Conservation (phyloP, 2,113 vertebrate genomes). For the Bubo scandiacus region DNA sequence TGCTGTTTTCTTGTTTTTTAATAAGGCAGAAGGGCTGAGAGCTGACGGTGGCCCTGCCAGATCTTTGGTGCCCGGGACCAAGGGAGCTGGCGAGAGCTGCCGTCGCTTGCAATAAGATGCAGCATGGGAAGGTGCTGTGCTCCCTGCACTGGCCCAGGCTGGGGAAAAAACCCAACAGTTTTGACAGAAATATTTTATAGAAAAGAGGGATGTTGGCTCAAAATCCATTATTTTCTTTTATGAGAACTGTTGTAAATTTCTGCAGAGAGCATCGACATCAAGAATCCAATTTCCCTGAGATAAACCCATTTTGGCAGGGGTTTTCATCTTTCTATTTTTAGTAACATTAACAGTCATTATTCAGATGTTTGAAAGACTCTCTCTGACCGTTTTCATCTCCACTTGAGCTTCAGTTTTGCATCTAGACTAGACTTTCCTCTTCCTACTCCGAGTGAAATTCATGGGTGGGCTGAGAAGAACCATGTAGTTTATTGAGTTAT, state of each 20-base stretch:
- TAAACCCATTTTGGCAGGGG: slow-evolving; percentile 12
- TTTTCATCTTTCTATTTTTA: background rate
- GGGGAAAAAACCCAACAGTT: background rate
- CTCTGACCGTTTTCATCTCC: background rate
- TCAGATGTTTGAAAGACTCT: background rate
- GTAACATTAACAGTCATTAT: background rate
- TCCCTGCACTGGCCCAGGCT: background rate
- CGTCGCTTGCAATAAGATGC: fast-evolving
- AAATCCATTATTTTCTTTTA: background rate
- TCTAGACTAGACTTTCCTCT: background rate
- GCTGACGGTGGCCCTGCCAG: background rate
- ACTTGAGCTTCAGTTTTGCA: background rate
- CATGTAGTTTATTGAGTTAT: background rate
- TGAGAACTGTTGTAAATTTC: slow-evolving; percentile 8
- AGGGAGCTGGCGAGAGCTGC: background rate
- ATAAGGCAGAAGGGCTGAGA: background rate
- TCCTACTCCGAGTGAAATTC: background rate
- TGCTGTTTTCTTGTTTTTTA: background rate
- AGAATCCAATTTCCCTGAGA: slow-evolving; percentile 15
- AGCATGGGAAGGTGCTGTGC: background rate
- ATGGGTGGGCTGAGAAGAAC: background rate
- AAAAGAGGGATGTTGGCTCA: background rate
- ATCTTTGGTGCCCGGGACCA: background rate
- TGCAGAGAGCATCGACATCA: background rate
- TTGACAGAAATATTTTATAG: background rate